Conservation (phyloP, 2,797 vertebrate genomes). For the Molossus alvarezi region DNA sequence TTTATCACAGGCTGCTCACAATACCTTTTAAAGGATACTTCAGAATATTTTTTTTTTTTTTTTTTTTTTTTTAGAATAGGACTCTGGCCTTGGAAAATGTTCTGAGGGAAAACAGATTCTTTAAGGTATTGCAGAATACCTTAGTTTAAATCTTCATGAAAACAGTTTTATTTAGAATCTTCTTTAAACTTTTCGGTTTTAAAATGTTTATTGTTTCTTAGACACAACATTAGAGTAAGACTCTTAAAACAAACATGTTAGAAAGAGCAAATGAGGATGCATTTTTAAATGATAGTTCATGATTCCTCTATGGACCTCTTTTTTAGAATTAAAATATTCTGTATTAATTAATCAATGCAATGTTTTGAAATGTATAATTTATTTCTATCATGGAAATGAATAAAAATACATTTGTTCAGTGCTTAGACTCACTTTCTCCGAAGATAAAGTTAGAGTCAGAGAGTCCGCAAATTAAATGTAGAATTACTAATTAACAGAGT, state of each 20-base stretch:
- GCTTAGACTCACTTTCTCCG: not conserved
- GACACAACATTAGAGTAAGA: not conserved
- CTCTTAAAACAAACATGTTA: slow-evolving; percentile 43
- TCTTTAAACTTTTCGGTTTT: slow-evolving; percentile 17
- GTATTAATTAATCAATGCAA: not conserved
- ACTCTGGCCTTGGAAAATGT: not conserved
- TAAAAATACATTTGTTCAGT: not conserved
- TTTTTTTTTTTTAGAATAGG: slow-evolving; percentile 1
- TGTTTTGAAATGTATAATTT: not conserved
- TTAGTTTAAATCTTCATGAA: slow-evolving; percentile 17
- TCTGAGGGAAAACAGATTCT: not conserved
- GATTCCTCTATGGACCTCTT: not conserved
- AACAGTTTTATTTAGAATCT: not conserved
- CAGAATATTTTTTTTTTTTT: slow-evolving; percentile 34
- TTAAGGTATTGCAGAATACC: not conserved
- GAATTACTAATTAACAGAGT: not conserved
- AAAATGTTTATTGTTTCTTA: not conserved
- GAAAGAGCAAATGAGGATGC: not conserved
- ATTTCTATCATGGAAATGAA: not conserved
- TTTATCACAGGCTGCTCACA: not conserved
- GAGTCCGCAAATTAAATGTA: not conserved
- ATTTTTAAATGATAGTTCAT: slow-evolving; percentile 59
- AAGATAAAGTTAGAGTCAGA: slow-evolving; percentile 6
- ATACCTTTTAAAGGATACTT: not conserved
- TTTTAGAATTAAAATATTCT: slow-evolving; percentile 63